Evolutionary conservation across 2,113 vertebrate species (phyloP), one percentile per base, ranked within the genome.

Genomic region (Colinus virginianus): DNA sequence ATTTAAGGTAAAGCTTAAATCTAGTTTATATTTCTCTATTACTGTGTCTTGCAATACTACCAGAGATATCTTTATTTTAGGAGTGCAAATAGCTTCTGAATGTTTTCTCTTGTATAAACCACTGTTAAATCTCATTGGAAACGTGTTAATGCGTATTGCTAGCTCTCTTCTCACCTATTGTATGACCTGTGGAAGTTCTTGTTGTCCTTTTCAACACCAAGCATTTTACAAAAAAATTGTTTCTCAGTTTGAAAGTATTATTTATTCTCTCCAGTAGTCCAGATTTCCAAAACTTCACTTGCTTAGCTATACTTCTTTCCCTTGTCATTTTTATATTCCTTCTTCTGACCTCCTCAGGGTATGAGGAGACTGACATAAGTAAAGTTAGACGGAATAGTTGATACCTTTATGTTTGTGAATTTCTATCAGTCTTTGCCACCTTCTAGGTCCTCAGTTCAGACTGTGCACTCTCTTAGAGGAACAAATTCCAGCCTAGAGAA

Each of bases 51-150:
- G 66, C 36, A 49, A 58, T 82, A 34, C 51, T 93, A 89, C 84
- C 48, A 91, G 43, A 64, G 62, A 75, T n/a, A 83, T 63, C 36
- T 96, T 81, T 87, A 72, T 75, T 90, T 90, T 78, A 92, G 48
- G n/a, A 90, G 62, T 58, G 43, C 74, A 95, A 90, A 91, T 89
- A 77, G 71, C 95, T 94, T 64, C 84, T 85, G 93, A 90, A 91
- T 72, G 34, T 95, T 94, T 89, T 91, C 32, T 92, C 59, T 84
- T 85, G 30, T 68, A 18, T 40, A 90, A 95, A 42, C 28, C 79
- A 88, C 76, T 67, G 74, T 84, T 93, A 92, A 61, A 14, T 23
- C 14, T 93, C 21, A 45, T 3, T 62, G 28, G 23, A 90, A 88
- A 95, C 81, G 76, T 87, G 1, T 87, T 93, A 61, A 51, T 71